Percentiles rank a stretch among this genome's conserved stretches.
These are phyloP conservation scores for Spheniscus mendiculus DNA, from an alignment of 2,113 vertebrate species.

Conservation along the genomic window DNA sequence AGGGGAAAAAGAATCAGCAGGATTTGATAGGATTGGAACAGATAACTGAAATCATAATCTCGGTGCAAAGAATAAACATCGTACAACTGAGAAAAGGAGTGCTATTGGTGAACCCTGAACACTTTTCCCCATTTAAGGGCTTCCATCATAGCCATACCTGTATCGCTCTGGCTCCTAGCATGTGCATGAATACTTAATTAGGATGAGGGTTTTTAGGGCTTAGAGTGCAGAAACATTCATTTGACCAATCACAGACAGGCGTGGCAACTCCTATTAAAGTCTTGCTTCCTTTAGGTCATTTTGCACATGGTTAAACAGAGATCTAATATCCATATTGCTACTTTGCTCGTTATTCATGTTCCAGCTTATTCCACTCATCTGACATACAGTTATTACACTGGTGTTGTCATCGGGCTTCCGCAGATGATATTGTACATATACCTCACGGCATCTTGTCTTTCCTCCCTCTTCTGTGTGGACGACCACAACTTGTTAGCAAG, in stretches of 20 bases:
- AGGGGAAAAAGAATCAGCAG: background rate
- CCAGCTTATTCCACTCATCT: background rate
- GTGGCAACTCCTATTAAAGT: background rate
- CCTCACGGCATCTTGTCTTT: background rate
- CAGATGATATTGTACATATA: rapidly evolving
- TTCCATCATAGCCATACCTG: background rate
- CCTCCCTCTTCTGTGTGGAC: background rate
- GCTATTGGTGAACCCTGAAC: background rate
- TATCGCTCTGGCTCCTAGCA: background rate
- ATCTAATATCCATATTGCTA: background rate
- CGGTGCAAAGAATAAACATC: background rate
- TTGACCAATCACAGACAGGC: background rate
- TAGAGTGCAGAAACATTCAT: background rate
- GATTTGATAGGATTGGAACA: background rate
- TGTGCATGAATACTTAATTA: background rate
- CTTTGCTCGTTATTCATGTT: background rate
- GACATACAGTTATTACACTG: rapidly evolving
- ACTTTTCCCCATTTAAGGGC: background rate
- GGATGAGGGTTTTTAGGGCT: background rate
- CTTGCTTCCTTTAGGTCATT: background rate
- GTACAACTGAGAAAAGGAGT: background rate
- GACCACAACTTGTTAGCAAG: background rate
- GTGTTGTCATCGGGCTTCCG: rapidly evolving
- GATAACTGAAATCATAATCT: background rate
- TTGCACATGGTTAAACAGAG: background rate